Percentiles rank a stretch among this genome's conserved stretches.
Conservation (phyloP, 2,888 invertebrate species). For the Dryadula phaetusa region DNA sequence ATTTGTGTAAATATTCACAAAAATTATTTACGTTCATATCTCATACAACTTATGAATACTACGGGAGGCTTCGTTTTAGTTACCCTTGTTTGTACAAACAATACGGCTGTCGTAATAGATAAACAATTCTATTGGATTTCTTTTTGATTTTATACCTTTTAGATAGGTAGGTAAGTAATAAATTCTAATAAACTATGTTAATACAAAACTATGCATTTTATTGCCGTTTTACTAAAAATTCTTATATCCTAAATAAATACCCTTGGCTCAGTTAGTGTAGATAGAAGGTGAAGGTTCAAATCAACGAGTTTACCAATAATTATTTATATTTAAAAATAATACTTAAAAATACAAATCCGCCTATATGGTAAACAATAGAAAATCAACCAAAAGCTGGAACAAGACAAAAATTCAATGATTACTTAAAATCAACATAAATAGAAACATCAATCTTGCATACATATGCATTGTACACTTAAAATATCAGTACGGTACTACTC, state of each 20-base stretch:
- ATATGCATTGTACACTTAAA: too few species aligned
- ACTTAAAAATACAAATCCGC: too few species aligned
- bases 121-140: not conserved
- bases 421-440: too few species aligned
- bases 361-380: too few species aligned
- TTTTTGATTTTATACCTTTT: conserved; percentile 9
- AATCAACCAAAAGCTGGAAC: too few species aligned
- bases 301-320: too few species aligned
- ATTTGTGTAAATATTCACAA: not conserved
- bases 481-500: too few species aligned
- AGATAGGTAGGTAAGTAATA: not conserved
- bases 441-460: too few species aligned
- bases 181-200: conserved; percentile 5
- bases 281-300: too few species aligned
- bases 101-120: conserved; percentile 2
- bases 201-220: not conserved
- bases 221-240: not conserved
- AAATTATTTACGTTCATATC: not conserved
- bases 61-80: not conserved
- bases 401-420: too few species aligned
- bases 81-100: conserved; percentile 2
- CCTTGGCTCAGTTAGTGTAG: not conserved
- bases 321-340: too few species aligned
- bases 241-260: not conserved
- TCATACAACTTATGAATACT: not conserved